Base-by-base conservation (phyloP, 2,797 vertebrate genomes). In the Cossypha caffra region DNA sequence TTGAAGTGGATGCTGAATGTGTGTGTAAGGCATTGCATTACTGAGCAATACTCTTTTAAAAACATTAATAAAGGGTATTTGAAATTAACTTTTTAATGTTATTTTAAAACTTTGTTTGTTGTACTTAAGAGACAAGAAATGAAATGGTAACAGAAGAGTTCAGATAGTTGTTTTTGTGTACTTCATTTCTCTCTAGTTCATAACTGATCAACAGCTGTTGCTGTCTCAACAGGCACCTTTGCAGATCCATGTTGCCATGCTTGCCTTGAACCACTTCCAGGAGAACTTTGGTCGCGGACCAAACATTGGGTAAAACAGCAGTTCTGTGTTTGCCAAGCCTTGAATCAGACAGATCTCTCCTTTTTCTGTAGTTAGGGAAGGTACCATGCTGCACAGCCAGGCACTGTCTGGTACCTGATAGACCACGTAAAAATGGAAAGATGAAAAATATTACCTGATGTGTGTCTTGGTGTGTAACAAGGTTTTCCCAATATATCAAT, bases 261-360 rank as follows among this genome's bases (percentile, higher is more conserved):
- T 99, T 94, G 99, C 99, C 38, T 97, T 99, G 97, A 98, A 99
- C 92, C 96, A 96, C 81, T 99, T 99, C 90, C 98, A 99, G 96
- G 98, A 99, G 96, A 99, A 97, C 81, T 98, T 99, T 75, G 96
- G 94, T 94, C 98, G 98, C 29, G 94, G 99, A 74, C 99, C 99
- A 8, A 98, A 98, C 92, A 98, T 97, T 54, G 98, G 99, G 99
- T 99, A 99, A 99, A 40, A 48, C 74, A 55, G 20, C 17, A 77
- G 15, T 62, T 62, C n/a, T 33, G 64, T 89, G 25, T 86, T 63
- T 52, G 18, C 25, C 35, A 57, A 73, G 33, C 61, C 63, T 82
- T 74, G 52, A 82, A 33, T 51, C 23, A 29, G 42, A 31, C 25
- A 80, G 17, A 24, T 35, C 24, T 61, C 37, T 86, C 16, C 16